Base-by-base conservation (phyloP, 2,888 invertebrate genomes). In the Apamea anceps region DNA sequence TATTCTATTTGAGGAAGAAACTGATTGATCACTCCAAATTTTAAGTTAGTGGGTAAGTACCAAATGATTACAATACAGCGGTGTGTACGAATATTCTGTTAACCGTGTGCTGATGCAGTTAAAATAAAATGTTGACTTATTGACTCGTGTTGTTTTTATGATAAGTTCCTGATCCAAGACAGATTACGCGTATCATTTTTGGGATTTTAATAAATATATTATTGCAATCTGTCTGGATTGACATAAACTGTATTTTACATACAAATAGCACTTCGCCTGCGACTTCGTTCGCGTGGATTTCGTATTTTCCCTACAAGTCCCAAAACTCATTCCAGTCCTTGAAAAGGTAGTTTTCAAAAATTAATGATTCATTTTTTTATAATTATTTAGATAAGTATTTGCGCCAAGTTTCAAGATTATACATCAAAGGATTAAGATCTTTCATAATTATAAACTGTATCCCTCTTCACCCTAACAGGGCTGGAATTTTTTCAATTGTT, bases 21-120 rank as follows among this genome's bases (percentile, higher is more conserved):
- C 60, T 45, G 60, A 62, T 67, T 75, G n/a, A 75, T 63, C 18
- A 37, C 48, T n/a, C 54, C 48, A 57, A 66, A 73, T 65, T 81
- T 51, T 42, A 73, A 42, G 6, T 57, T 57, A 80, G 21, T 18
- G 57, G 73, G 81, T 66, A 81, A 80, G 57, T 73, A 57, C 18
- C 45, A 1, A 62, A 51, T 37, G 13, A 48, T 54, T 54, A 45
- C 10, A 79, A 62, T 79, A n/a, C 13, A 18, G 28, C 12, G 1
- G 25, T 63, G 15, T 48, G 21, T 51, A 42, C 28, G 25, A 37
- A 13, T 25, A 12, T 28, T 37, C n/a, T 57, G 12, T 2, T 21
- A 37, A 4, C 18, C 21, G 8, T 48, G n/a, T 57, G 15, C 25
- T 42, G 32, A 45, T 67, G 28, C 51, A 37, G 37, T 37, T 5